These are phyloP conservation scores for Henricia sp. DNA, from an alignment of 53 echinoderm and acorn worm genomes.

Conservation along the genomic window DNA sequence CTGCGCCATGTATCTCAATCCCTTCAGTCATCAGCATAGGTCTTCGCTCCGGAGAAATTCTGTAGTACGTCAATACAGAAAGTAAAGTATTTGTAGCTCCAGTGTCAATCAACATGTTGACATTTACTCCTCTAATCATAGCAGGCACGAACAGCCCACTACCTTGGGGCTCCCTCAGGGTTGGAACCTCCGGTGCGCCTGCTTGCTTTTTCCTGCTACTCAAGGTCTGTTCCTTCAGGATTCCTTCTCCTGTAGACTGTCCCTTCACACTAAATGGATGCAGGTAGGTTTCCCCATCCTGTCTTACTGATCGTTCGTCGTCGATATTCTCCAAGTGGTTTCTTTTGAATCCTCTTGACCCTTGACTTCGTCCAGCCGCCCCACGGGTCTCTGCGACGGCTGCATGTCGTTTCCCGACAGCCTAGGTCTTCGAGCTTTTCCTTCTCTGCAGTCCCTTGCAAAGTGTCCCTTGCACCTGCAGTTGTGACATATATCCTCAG, in stretches of 20 bases:
- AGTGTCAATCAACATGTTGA: constrained; percentile 26
- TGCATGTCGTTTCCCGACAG: constrained; percentile 3
- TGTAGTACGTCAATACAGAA: constrained; percentile 12
- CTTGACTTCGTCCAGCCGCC: too few species aligned
- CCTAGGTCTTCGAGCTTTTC: neutral
- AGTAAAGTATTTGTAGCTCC: constrained; percentile 35
- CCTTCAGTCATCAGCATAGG: neutral
- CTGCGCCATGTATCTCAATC: neutral
- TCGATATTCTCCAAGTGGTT: too few species aligned
- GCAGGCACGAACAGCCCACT: constrained; percentile 38
- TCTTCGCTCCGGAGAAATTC: neutral
- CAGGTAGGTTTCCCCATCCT: neutral
- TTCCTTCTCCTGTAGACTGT: too few species aligned
- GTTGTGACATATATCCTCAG: constrained; percentile 15
- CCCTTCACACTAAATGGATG: too few species aligned
- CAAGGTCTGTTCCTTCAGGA: neutral
- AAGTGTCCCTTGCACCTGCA: constrained; percentile 44
- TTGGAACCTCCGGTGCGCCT: neutral
- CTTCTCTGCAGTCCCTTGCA: neutral
- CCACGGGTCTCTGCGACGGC: constrained; percentile 19
- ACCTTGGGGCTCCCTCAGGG: neutral
- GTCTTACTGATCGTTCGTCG: neutral
- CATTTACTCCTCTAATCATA: constrained; percentile 1
- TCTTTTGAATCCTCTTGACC: too few species aligned
- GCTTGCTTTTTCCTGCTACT: neutral